Percentiles rank a stretch among this genome's conserved stretches.
These are phyloP conservation scores for Platycheirus albimanus DNA, from an alignment of 2,888 invertebrate species.

Conservation along the genomic window DNA sequence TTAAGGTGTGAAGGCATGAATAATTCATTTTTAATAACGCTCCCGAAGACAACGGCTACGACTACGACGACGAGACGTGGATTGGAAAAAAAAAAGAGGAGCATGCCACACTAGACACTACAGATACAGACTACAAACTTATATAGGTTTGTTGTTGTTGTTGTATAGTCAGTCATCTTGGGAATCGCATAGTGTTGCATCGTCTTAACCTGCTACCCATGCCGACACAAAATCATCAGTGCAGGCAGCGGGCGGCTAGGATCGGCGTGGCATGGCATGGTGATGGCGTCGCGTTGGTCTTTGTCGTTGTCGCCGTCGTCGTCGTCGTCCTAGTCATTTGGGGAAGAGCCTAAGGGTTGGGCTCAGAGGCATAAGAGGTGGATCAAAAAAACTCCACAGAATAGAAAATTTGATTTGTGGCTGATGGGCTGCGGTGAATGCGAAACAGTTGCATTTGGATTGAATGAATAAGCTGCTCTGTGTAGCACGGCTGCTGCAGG, in stretches of 20 bases:
- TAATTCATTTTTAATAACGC: conserved; percentile 74
- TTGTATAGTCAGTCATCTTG: conserved; percentile 60
- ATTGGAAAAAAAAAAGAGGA: conserved; percentile 20
- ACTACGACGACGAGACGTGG: conserved; percentile 43
- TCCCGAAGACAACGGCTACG: conserved; percentile 59
- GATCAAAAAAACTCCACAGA: conserved; percentile 39
- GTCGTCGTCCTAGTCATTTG: neutral
- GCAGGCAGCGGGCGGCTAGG: too few species aligned
- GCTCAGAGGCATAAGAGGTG: conserved; percentile 34
- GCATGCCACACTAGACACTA: conserved; percentile 4
- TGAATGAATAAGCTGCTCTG: conserved; percentile 41
- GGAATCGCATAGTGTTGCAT: conserved; percentile 36
- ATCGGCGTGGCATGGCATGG: neutral
- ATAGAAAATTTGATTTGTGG: conserved; percentile 70
- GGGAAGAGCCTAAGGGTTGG: conserved; percentile 34
- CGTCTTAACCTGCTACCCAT: conserved; percentile 59
- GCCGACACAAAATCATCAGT: conserved; percentile 12
- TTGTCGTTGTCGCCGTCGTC: neutral
- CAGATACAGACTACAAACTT: neutral
- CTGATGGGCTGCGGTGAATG: conserved; percentile 69
- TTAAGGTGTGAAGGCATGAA: conserved; percentile 78
- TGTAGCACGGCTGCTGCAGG: conserved; percentile 10
- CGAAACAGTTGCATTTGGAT: conserved; percentile 59
- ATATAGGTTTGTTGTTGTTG: conserved; percentile 7
- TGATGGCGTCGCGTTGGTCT: neutral